Conservation (phyloP, 1,140 invertebrate species). For the Polyergus mexicanus region DNA sequence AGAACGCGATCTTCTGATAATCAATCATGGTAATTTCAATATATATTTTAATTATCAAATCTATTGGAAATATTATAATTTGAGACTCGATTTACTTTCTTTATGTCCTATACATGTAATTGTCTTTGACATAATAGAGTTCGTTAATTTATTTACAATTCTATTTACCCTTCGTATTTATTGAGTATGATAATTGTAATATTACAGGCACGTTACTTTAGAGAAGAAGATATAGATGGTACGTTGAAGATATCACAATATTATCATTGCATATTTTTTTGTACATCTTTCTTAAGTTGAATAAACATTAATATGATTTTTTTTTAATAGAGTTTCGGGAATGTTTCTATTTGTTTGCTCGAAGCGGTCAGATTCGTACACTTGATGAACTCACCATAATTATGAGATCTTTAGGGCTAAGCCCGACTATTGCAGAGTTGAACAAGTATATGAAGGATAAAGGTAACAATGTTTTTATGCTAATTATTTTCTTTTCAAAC, state of each 20-base stretch:
- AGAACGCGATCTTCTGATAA: neutral
- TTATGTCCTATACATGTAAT: neutral
- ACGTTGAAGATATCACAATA: conserved; percentile 73
- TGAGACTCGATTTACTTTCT: neutral
- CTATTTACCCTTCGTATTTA: neutral
- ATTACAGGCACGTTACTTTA: conserved; percentile 92
- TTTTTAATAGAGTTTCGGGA: conserved; percentile 93
- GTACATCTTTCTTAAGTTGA: neutral
- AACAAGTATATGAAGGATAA: conserved; percentile 94
- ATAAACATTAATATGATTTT: neutral
- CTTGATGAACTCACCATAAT: conserved; percentile 97
- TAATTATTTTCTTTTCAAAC: conserved; percentile 1
- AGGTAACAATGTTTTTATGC: conserved; percentile 84
- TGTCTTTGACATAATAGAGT: neutral
- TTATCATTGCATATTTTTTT: neutral
- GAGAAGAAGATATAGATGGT: conserved; percentile 95
- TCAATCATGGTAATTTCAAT: neutral
- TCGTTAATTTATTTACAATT: neutral
- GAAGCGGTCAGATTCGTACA: conserved; percentile 94
- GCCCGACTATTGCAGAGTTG: conserved; percentile 96
- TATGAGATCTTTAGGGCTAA: conserved; percentile 97
- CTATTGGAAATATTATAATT: neutral
- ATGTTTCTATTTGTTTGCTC: conserved; percentile 97
- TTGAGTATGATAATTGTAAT: neutral
- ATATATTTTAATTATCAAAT: neutral